Conservation (phyloP, 1,140 invertebrate genomes). For the Ectropis grisescens region DNA sequence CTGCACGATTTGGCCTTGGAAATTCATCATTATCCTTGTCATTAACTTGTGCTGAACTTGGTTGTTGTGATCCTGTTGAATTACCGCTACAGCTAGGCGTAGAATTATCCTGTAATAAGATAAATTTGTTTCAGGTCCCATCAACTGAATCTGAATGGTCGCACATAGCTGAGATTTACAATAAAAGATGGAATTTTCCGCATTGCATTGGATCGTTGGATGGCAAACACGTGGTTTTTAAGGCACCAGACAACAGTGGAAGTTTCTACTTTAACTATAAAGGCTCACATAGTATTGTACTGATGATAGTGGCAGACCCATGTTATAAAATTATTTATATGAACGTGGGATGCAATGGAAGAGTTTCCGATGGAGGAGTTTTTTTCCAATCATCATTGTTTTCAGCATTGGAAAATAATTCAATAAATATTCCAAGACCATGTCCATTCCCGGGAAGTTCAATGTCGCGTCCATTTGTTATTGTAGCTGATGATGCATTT, state of each 20-base stretch:
- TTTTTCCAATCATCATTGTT: conserved; percentile 9
- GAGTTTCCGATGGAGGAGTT: conserved; percentile 3
- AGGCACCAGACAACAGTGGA: background rate
- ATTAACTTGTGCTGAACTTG: no score
- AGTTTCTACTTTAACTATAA: background rate
- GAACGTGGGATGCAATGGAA: background rate
- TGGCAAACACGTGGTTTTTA: background rate
- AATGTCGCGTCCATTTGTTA: conserved; percentile 1
- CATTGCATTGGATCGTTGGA: background rate
- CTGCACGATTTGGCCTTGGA: no score
- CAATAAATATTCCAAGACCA: conserved; percentile 8
- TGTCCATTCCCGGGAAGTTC: conserved; percentile 2
- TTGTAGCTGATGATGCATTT: background rate
- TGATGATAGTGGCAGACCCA: background rate
- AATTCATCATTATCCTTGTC: no score
- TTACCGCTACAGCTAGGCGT: no score
- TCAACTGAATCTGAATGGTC: background rate
- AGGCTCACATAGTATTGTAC: background rate
- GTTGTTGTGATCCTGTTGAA: no score
- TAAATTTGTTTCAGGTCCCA: background rate
- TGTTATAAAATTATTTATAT: background rate
- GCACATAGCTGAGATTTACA: background rate
- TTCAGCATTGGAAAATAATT: conserved; percentile 6
- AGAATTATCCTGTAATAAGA: background rate
- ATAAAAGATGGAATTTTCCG: background rate